Conservation (phyloP, 2,888 invertebrate species). For the Noctua janthina region DNA sequence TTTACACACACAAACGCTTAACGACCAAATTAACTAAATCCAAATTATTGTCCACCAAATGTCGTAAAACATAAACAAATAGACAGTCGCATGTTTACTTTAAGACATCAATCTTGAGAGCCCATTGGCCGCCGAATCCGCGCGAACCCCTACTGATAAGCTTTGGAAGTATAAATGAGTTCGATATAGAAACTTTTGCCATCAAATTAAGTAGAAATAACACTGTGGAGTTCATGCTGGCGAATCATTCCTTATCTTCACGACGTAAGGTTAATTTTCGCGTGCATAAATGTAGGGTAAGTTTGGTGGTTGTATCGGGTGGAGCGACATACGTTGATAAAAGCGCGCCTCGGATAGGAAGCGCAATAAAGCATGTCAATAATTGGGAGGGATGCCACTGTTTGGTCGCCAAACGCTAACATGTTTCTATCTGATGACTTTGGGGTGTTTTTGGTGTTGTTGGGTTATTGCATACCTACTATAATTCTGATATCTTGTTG, state of each 20-base stretch:
- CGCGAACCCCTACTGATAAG: constrained; percentile 81
- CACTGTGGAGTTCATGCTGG: constrained; percentile 39
- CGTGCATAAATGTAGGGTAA: constrained; percentile 20
- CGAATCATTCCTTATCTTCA: constrained; percentile 34
- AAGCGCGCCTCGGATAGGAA: constrained; percentile 80
- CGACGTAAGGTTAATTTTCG: constrained; percentile 68
- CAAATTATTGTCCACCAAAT: constrained; percentile 60
- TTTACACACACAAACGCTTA: constrained; percentile 64
- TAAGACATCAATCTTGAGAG: constrained; percentile 77
- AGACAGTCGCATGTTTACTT: constrained; percentile 63
- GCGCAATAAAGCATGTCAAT: constrained; percentile 87
- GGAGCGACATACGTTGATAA: constrained; percentile 86
- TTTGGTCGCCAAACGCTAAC: constrained; percentile 63
- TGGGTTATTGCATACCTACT: background rate
- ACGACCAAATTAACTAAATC: constrained; percentile 70
- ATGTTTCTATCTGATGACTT: constrained; percentile 60
- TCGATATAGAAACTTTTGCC: constrained; percentile 85
- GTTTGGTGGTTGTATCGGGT: constrained; percentile 63
- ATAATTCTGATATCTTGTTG: background rate
- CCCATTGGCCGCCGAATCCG: constrained; percentile 74
- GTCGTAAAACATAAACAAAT: constrained; percentile 73
- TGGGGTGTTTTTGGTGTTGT: constrained; percentile 1
- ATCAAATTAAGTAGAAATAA: constrained; percentile 87
- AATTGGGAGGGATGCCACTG: constrained; percentile 84
- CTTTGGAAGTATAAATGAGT: constrained; percentile 83